Percentiles rank a stretch among this genome's conserved stretches.
These are phyloP conservation scores for Chymomyza costata DNA, from an alignment of 1,140 invertebrate genomes.

Conservation along the genomic window DNA sequence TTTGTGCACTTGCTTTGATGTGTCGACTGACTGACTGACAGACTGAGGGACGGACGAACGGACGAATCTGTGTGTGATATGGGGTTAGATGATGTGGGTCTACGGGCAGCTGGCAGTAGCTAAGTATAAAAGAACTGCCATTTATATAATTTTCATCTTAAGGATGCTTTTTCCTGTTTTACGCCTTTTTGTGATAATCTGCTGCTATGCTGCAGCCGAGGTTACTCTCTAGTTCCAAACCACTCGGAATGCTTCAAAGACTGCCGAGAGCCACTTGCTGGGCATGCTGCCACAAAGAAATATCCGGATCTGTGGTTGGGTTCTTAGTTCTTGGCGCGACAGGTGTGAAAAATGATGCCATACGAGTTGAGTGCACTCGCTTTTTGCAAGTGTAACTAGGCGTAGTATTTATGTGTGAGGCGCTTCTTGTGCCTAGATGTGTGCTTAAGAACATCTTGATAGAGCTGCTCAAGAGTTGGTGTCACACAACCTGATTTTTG, in stretches of 20 bases:
- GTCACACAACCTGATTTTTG: too few relatives aligned
- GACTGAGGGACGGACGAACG: not conserved
- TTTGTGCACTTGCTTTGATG: too few relatives aligned
- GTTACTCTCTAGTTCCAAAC: too few relatives aligned
- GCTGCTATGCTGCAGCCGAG: too few relatives aligned
- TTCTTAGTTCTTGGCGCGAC: not conserved
- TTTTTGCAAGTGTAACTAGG: not conserved
- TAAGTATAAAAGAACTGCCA: too few relatives aligned
- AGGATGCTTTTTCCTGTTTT: slow-evolving; percentile 26
- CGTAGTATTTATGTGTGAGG: slow-evolving; percentile 7
- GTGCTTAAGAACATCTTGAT: too few relatives aligned
- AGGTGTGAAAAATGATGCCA: slow-evolving; percentile 36
- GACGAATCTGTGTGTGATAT: slow-evolving; percentile 11
- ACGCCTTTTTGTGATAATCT: slow-evolving; percentile 34
- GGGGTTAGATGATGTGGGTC: not conserved
- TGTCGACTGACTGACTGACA: slow-evolving; percentile 29
- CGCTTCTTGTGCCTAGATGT: slow-evolving; percentile 9
- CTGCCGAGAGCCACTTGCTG: slow-evolving; percentile 23
- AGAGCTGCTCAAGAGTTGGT: too few relatives aligned
- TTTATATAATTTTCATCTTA: not conserved
- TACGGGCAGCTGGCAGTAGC: not conserved
- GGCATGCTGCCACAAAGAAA: not conserved
- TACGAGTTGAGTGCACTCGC: slow-evolving; percentile 25
- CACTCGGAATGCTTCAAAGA: too few relatives aligned
- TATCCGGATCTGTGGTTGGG: not conserved